A percentile compares a stretch with the other conserved stretches of the same genome.
Evolutionary conservation across 1,140 invertebrate genomes (phyloP).

Genomic region (Zaprionus nigranus): DNA sequence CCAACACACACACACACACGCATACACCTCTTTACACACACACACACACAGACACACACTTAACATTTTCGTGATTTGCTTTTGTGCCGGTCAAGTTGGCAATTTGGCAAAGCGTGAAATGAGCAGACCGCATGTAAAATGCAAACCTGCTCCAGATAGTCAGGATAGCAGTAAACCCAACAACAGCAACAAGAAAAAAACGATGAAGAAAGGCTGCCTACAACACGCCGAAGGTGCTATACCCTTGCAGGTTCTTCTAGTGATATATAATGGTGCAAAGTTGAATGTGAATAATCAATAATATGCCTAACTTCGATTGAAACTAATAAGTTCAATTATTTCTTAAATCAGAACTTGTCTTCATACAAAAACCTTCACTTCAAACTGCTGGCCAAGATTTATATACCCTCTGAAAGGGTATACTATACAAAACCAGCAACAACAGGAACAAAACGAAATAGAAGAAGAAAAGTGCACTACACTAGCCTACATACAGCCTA

Average conservation of each 20-base stretch:
- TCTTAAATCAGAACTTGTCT: no score
- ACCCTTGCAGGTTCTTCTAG: no score
- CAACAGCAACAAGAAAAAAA: constrained; percentile 21
- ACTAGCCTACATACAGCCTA: background rate
- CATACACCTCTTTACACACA: constrained; percentile 39
- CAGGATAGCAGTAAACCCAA: constrained; percentile 32
- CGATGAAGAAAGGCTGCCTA: background rate
- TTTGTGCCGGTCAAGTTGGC: constrained; percentile 76
- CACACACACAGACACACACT: constrained; percentile 2
- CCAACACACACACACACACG: constrained; percentile 35
- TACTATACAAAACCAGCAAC: no score
- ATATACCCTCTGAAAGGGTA: no score
- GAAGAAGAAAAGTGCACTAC: background rate
- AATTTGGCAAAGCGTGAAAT: constrained; percentile 82
- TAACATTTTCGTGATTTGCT: constrained; percentile 69
- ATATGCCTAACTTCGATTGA: no score
- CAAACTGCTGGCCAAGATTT: no score
- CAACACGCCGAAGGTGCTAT: no score
- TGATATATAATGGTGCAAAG: no score
- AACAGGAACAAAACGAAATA: background rate
- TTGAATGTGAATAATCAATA: no score
- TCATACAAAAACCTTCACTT: no score
- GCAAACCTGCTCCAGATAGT: constrained; percentile 37
- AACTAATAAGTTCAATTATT: no score
- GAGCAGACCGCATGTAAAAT: constrained; percentile 61